phyloP scores from a whole-genome alignment of 92 coral and sea anemone genomes.

The Palythoa caribaeorum region DNA sequence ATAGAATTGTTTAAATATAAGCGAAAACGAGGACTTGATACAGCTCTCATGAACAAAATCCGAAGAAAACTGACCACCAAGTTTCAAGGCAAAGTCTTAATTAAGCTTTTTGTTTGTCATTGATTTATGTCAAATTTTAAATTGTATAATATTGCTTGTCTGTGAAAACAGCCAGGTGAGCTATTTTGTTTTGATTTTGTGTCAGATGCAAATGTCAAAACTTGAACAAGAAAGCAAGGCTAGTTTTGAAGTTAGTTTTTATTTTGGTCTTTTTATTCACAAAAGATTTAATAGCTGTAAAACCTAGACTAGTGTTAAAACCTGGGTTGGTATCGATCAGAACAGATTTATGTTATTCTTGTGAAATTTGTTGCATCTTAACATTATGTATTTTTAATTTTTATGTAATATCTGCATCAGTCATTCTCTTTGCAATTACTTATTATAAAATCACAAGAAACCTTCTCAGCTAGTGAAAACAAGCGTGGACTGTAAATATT shows the following conservation, averaged over 20 bases:
- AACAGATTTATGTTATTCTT: background rate
- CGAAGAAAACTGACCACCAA: conserved; percentile 35
- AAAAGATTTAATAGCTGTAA: background rate
- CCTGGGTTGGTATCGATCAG: background rate
- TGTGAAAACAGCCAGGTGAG: background rate
- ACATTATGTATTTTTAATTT: background rate
- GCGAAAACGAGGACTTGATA: background rate
- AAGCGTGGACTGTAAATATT: background rate
- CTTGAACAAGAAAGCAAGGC: background rate
- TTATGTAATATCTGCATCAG: background rate
- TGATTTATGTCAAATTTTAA: conserved; percentile 4
- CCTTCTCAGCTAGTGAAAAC: background rate
- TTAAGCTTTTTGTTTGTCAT: background rate
- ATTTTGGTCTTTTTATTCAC: background rate
- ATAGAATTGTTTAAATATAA: background rate
- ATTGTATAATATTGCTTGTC: background rate
- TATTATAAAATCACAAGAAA: background rate
- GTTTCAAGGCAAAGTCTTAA: conserved; percentile 40
- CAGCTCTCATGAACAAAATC: conserved; percentile 32
- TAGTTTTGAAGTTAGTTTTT: background rate
- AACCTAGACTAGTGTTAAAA: background rate
- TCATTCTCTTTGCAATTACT: background rate
- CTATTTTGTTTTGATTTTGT: background rate
- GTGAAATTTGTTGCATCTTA: background rate
- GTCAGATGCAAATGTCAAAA: background rate